Evolutionary conservation across 2,113 vertebrate species (phyloP).

Genomic region (Pomatorhinus ruficollis): DNA sequence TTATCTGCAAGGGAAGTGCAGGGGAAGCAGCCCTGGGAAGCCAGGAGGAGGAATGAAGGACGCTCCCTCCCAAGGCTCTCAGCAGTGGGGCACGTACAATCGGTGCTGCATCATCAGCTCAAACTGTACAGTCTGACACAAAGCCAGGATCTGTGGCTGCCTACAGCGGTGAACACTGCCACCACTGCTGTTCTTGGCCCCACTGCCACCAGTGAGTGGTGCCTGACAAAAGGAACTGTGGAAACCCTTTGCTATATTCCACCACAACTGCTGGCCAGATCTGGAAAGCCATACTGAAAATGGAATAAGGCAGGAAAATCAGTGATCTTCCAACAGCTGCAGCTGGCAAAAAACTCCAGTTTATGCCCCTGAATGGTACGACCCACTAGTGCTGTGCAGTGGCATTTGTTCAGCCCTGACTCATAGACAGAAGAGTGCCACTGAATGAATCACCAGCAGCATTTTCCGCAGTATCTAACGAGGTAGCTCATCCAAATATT

Average conservation of each 20-base stretch:
- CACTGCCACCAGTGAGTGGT: background rate
- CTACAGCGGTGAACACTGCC: background rate
- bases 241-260: background rate
- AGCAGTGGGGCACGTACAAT: rapidly evolving
- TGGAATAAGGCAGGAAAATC: background rate
- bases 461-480: slow-evolving; percentile 22
- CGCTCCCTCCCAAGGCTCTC: background rate
- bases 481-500: slow-evolving; percentile 50
- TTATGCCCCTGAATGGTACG: background rate
- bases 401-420: slow-evolving; percentile 62
- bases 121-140: background rate
- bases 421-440: slow-evolving; percentile 33
- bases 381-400: background rate
- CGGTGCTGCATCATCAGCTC: rapidly evolving
- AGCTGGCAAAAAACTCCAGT: background rate
- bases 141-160: background rate
- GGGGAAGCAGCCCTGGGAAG: background rate
- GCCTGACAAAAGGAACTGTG: background rate
- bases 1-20: background rate
- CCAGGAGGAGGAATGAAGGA: background rate
- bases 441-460: slow-evolving; percentile 52
- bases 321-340: background rate
- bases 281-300: background rate
- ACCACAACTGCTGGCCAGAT: background rate
- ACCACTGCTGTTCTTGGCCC: background rate